Base-by-base conservation (phyloP, 1,140 invertebrate species). In the Trypoxylus dichotomus region DNA sequence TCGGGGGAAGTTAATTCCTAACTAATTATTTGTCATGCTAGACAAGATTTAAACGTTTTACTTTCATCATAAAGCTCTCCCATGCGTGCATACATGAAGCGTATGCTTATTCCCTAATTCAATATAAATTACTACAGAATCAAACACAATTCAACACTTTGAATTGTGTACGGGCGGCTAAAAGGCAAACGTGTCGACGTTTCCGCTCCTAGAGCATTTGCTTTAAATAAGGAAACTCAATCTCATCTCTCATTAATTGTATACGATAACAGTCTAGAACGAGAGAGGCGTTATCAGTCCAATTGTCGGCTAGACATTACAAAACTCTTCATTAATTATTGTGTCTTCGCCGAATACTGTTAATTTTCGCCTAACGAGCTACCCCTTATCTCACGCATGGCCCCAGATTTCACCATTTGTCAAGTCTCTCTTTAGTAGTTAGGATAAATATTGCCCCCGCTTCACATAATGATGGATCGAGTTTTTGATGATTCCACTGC, bases 161-260 rank as follows among this genome's bases (percentile, higher is more conserved):
- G 32, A 1, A 37, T 37, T 37, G 32, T 5, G 32, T 37, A 37
- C 5, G 10, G 32, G 32, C 32, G 32, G 32, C 10, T 37, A 37
- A 37, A 37, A 37, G 32, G 32, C 32, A 37, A 37, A 37, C 10
- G 32, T 37, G 47, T 11, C 47, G 47, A 72, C 68, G 25, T 37
- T 27, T 72, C 68, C 76, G 75, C 74, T 32, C 74, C 47, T 5
- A 6, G 15, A 58, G 21, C 47, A 13, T 21, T 19, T 19, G 15
- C 15, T 58, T 80, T 80, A 58, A 71, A 73, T 75, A 76, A 75
- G 72, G 79, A 77, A 81, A 81, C 80, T 81, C 78, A 78, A 81
- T 81, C 80, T 79, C 75, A 43, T 79, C 76, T 77, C 78, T 81
- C 80, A 81, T 81, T 81, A 81, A 81, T 81, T 81, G 78, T 37